These are phyloP conservation scores for Neria commutata DNA, from an alignment of 2,888 invertebrate species.

Conservation along the genomic window DNA sequence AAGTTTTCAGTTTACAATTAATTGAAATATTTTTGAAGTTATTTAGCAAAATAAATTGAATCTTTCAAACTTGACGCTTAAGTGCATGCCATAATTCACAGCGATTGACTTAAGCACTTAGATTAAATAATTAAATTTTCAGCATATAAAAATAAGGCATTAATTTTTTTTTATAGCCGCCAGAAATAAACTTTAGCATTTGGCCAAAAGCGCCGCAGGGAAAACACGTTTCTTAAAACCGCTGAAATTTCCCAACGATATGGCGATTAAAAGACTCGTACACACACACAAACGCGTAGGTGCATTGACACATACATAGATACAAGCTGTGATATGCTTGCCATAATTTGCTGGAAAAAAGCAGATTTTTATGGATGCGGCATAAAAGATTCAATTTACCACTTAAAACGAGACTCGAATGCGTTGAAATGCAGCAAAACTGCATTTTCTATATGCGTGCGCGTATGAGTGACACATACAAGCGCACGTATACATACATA, in stretches of 20 bases:
- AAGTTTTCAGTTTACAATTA: too few species aligned
- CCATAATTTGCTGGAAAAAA: not conserved
- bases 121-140: too few species aligned
- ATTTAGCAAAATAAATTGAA: too few species aligned
- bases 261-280: not conserved
- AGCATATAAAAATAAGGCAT: too few species aligned
- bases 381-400: not conserved
- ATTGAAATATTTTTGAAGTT: too few species aligned
- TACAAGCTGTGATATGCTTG: not conserved
- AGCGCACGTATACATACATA: not conserved
- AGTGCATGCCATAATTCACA: too few species aligned
- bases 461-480: not conserved
- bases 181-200: constrained; percentile 18
- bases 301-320: too few species aligned
- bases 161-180: too few species aligned
- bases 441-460: too few species aligned
- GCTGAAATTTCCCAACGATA: not conserved
- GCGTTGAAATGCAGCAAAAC: not conserved
- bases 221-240: not conserved
- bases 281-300: too few species aligned
- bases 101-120: too few species aligned
- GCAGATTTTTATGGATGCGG: not conserved
- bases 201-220: not conserved
- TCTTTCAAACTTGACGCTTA: too few species aligned
- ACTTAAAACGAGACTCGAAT: not conserved